Evolutionary conservation across 2,888 invertebrate species (phyloP).

Genomic region (Listrodromus nycthemerus): DNA sequence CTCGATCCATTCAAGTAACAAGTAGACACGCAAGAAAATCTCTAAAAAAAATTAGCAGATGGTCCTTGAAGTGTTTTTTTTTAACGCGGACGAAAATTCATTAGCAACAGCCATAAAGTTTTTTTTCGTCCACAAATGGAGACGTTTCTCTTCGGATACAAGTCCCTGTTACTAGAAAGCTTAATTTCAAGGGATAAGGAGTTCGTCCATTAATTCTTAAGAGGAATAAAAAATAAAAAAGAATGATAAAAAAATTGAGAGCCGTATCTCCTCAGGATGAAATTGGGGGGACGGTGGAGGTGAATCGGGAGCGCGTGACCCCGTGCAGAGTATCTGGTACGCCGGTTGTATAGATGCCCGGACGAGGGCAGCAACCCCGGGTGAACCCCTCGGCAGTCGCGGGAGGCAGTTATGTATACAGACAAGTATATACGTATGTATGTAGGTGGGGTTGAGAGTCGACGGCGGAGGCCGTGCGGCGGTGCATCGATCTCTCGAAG

Average conservation of each 20-base stretch:
- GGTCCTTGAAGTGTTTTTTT: too few relatives aligned
- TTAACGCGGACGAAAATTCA: too few relatives aligned
- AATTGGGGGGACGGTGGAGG: constrained; percentile 22
- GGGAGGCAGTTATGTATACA: constrained; percentile 45
- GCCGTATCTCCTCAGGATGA: neutral
- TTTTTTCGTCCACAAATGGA: too few relatives aligned
- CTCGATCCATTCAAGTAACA: too few relatives aligned
- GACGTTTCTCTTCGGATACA: too few relatives aligned
- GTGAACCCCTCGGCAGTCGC: constrained; percentile 77
- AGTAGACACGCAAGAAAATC: too few relatives aligned
- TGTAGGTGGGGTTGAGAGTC: constrained; percentile 69
- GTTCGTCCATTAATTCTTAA: too few relatives aligned
- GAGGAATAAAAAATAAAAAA: neutral
- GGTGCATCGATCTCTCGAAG: constrained; percentile 82
- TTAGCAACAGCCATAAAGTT: too few relatives aligned
- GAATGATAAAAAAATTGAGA: neutral
- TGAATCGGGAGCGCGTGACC: constrained; percentile 27
- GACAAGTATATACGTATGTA: constrained; percentile 54
- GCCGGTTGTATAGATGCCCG: constrained; percentile 75
- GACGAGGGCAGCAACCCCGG: constrained; percentile 83
- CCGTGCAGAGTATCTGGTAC: constrained; percentile 24
- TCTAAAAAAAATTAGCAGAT: too few relatives aligned
- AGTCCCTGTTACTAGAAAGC: too few relatives aligned
- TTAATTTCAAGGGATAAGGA: too few relatives aligned
- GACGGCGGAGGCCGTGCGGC: constrained; percentile 65